Evolutionary conservation across 2,888 invertebrate species (phyloP).

Genomic region (Chymomyza fuscimana): DNA sequence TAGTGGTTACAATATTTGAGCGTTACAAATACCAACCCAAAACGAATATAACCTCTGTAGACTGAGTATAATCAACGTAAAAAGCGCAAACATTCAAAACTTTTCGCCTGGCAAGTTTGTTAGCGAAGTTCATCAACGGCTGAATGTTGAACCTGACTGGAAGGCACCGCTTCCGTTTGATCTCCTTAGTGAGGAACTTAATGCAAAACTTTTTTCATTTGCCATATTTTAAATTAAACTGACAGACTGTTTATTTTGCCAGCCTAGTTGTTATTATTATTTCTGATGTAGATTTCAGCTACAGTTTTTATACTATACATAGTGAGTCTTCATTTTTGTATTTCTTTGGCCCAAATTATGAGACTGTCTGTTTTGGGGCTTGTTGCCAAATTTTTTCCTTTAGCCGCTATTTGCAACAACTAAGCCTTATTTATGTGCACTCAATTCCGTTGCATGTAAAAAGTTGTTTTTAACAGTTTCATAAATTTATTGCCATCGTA

Average conservation of each 20-base stretch:
- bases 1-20: no score
- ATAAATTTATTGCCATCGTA: neutral
- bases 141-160: neutral
- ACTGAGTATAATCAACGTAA: neutral
- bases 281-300: no score
- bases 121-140: conserved; percentile 18
- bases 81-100: conserved; percentile 10
- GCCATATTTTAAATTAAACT: conserved; percentile 23
- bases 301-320: no score
- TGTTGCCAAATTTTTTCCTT: conserved; percentile 2
- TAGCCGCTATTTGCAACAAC: neutral
- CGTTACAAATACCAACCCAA: neutral
- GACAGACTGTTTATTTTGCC: neutral
- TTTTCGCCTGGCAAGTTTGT: conserved; percentile 26
- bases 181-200: conserved; percentile 23
- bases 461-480: conserved; percentile 1
- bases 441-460: neutral
- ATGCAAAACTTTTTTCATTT: conserved; percentile 40
- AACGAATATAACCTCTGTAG: conserved; percentile 10
- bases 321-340: conserved; percentile 18
- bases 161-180: neutral
- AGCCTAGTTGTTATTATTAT: neutral
- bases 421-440: conserved; percentile 6
- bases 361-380: neutral
- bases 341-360: conserved; percentile 18